Evolutionary conservation across 2,797 vertebrate genomes (phyloP), one percentile per base, ranked within the genome.

Genomic region (Rhabdomys pumilio): DNA sequence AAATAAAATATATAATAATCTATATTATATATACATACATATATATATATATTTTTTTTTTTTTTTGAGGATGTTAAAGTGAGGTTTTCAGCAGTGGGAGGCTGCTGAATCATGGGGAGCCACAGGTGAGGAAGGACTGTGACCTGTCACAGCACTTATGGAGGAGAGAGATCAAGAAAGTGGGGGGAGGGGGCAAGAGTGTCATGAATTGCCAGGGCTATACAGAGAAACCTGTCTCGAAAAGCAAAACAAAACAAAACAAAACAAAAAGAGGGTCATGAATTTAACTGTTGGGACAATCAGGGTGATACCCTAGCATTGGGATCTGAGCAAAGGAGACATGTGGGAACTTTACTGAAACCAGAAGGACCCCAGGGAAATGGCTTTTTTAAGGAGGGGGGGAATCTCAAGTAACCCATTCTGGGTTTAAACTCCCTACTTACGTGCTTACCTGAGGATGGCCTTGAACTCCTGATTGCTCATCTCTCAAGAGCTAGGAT

Each of bases 121-220:
- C 34, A 69, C 34, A 41, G 1, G 2, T 41, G 50, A 34, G 69
- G 29, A 31, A 61, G 59, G 57, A 22, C 69, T 73, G n/a, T 13
- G 63, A 12, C 24, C 47, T 26, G 41, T 38, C 3, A 57, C 81
- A 34, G 10, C 19, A 5, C 80, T 0, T 0, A 0, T 6, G n/a
- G 61, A 59, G 24, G 14, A n/a, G 11, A n/a, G 50, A 41, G 59
- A 77, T 20, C 29, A 61, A 34, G 53, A 69, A 50, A 80, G 41
- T 15, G 67, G 26, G 84, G 50, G n/a, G 38, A 31, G 26, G 2
- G 50, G 50, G 3, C 14, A 65, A 2, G 24, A 50, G 38, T 75
- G 14, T 38, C 4, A 26, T 50, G 50, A 50, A 50, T 50, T 11
- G 50, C 50, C 50, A 11, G 50, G 50, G 10, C 50, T 50, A 50